Percentiles rank a stretch among this genome's conserved stretches.
Conservation (phyloP, 2,113 vertebrate species). For the Marcusenius ussheri region DNA sequence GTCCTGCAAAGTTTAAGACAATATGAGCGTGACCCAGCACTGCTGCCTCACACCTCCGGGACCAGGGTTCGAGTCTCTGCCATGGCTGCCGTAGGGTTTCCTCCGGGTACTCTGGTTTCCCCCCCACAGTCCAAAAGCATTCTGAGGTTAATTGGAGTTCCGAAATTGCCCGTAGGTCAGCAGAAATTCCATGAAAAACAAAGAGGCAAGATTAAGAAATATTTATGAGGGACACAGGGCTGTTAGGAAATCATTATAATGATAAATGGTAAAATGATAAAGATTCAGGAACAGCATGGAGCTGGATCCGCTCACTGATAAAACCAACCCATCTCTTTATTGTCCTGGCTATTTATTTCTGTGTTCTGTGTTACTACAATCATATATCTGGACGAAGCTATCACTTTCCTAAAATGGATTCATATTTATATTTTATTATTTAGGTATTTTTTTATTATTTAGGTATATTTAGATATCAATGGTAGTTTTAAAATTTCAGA, state of each 20-base stretch:
- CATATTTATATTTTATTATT: neutral
- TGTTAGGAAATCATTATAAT: neutral
- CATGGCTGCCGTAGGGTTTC: neutral
- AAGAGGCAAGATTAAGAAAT: neutral
- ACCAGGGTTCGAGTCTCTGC: neutral
- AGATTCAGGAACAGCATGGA: neutral
- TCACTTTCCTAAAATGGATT: neutral
- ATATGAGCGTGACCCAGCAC: neutral
- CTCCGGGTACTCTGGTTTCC: neutral
- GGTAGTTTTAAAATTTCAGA: neutral
- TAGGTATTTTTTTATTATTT: neutral
- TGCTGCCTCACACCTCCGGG: neutral
- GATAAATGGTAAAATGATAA: neutral
- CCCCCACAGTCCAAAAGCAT: neutral
- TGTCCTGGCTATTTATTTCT: neutral
- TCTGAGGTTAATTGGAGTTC: neutral
- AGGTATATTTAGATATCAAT: neutral
- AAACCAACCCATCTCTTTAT: neutral
- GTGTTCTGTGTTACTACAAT: neutral
- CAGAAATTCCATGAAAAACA: neutral
- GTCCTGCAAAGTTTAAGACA: neutral
- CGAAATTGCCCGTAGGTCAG: neutral
- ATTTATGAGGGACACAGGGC: neutral
- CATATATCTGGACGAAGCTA: neutral
- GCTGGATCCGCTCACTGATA: neutral